Evolutionary conservation across 2,113 vertebrate species (phyloP), one percentile per base, ranked within the genome.

Genomic region (Miniopterus natalensis): DNA sequence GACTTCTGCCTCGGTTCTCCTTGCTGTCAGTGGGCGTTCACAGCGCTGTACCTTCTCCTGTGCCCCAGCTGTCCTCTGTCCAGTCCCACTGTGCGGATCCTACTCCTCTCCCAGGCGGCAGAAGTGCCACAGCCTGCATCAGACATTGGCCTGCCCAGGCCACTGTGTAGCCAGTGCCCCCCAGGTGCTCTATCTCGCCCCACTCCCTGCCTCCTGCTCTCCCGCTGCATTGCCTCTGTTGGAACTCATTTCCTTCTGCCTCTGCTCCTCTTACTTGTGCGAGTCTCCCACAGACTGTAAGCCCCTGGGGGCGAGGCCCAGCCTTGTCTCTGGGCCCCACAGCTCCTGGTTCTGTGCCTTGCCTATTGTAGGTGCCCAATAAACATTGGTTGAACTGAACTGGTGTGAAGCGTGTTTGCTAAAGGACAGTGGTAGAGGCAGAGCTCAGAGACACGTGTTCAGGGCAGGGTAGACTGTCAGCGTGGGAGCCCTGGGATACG

Each of bases 331-430:
- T 68, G 80, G 61, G 8, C 47, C 11, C 70, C 14, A 11, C 23
- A 40, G 66, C 61, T 23, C 36, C 27, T 51, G 40, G 47, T 21
- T 29, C 40, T 80, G 79, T 87, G 93, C 88, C 94, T 93, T 89
- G 70, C 55, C 70, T 36, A 1, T 57, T 15, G 36, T 75, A 88
- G 51, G 88, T 84, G 53, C 53, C 61, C 78, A 97, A 96, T 97
- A 97, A 97, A 97, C 18, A 17, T 31, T 61, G 92, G 61, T 88
- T 70, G 81, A 94, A 55, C 51, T 71, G 47, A 80, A 14, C 7
- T 36, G 63, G 47, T 61, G 75, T 91, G 81, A 13, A 14, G n/a
- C 47, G 74, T 81, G 45, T 90, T 27, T 88, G 73, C 11, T 18
- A 5, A 5, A 7, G 63, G 65, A 31, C 18, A 29, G 49, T 0